These are phyloP conservation scores for Mycalesis mineus DNA, from an alignment of 2,888 invertebrate species.

Conservation along the genomic window DNA sequence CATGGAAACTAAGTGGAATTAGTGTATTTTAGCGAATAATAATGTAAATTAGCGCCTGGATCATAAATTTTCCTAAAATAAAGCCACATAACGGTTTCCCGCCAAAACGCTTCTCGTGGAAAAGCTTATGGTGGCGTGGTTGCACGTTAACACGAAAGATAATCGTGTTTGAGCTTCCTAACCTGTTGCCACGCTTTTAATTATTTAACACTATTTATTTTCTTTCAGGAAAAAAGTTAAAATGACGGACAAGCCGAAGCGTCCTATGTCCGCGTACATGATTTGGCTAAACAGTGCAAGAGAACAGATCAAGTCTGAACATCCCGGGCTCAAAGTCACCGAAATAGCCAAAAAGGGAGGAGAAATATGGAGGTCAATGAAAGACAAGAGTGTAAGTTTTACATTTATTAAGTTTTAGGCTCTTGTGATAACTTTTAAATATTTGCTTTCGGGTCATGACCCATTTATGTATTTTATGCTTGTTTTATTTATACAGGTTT, in stretches of 20 bases:
- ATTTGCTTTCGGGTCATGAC: constrained; percentile 14
- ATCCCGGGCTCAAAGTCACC: constrained; percentile 93
- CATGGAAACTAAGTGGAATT: constrained; percentile 33
- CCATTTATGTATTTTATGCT: constrained; percentile 17
- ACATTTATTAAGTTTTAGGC: constrained; percentile 7
- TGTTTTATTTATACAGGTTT: constrained; percentile 80
- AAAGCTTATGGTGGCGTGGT: constrained; percentile 45
- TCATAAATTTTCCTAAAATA: constrained; percentile 26
- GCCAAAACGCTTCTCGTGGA: constrained; percentile 73
- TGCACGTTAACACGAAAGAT: constrained; percentile 41
- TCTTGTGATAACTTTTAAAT: constrained; percentile 8
- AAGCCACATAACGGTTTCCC: constrained; percentile 62
- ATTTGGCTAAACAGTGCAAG: constrained; percentile 95
- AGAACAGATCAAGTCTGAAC: constrained; percentile 91
- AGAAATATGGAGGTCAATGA: constrained; percentile 94
- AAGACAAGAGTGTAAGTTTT: constrained; percentile 87
- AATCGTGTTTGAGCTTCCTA: constrained; percentile 35
- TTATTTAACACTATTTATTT: constrained; percentile 35
- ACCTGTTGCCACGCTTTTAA: constrained; percentile 52
- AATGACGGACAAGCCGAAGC: constrained; percentile 94
- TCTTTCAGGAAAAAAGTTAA: constrained; percentile 78
- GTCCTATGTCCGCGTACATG: constrained; percentile 95
- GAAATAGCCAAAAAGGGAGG: constrained; percentile 97
- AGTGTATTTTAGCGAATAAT: constrained; percentile 31
- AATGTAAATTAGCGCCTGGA: constrained; percentile 24